These are phyloP conservation scores for Phylloscopus trochilus DNA, from an alignment of 2,113 vertebrate species.

Conservation along the genomic window DNA sequence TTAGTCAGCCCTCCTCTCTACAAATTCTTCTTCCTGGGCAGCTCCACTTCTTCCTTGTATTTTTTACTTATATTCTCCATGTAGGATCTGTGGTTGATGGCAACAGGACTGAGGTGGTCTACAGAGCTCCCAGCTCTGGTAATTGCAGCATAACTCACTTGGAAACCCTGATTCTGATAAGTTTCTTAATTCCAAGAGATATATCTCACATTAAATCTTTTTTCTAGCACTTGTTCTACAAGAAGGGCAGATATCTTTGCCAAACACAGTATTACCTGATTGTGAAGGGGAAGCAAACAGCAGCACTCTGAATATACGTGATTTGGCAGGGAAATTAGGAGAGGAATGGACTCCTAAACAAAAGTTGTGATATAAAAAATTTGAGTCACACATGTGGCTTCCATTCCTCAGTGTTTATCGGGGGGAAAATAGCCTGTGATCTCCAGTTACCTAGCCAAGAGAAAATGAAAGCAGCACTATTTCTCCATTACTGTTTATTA, in stretches of 20 bases:
- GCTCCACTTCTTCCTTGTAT: neutral
- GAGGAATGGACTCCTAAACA: neutral
- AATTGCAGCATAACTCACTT: neutral
- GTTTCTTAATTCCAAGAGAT: neutral
- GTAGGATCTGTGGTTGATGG: neutral
- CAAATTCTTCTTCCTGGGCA: neutral
- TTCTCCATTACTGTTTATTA: neutral
- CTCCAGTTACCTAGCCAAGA: slow-evolving; percentile 4
- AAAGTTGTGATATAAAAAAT: neutral
- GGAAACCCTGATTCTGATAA: neutral
- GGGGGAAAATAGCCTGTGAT: accelerated
- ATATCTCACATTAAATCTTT: neutral
- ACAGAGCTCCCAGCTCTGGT: neutral
- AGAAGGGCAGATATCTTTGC: neutral
- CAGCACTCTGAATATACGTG: neutral
- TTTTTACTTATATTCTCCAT: neutral
- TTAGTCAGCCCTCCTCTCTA: neutral
- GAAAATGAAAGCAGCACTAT: neutral
- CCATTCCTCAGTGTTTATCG: neutral
- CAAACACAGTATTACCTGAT: neutral
- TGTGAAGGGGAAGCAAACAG: neutral
- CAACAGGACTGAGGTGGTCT: neutral
- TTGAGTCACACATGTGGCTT: neutral
- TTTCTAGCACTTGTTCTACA: neutral
- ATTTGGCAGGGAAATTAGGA: neutral